These are phyloP conservation scores for Dilophus febrilis DNA, from an alignment of 2,888 invertebrate genomes.

Conservation along the genomic window DNA sequence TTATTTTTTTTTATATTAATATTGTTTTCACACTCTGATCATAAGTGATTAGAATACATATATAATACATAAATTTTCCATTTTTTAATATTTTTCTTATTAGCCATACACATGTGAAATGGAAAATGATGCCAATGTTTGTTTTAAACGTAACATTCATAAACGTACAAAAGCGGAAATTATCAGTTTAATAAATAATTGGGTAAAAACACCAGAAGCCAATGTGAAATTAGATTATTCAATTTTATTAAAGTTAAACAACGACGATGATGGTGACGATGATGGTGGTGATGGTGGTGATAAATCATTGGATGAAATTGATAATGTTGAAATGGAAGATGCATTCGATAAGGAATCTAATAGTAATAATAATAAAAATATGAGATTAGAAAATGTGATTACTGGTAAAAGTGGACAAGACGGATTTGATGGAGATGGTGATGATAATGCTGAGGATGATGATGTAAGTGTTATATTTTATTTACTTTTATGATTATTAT, in stretches of 20 bases:
- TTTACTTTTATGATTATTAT: too few relatives aligned
- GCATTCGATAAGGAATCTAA: too few relatives aligned
- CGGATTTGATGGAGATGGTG: too few relatives aligned
- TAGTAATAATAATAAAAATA: too few relatives aligned
- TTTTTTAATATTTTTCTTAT: too few relatives aligned
- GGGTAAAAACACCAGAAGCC: constrained; percentile 65
- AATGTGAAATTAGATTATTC: constrained; percentile 56
- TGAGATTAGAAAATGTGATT: too few relatives aligned
- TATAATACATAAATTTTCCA: too few relatives aligned
- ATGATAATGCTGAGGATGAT: too few relatives aligned
- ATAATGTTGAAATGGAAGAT: background rate
- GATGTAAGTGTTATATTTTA: too few relatives aligned
- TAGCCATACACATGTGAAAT: constrained; percentile 84
- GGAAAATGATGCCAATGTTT: constrained; percentile 60
- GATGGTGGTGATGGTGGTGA: constrained; percentile 4
- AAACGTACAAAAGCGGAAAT: constrained; percentile 63
- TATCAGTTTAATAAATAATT: constrained; percentile 47
- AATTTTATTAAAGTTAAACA: background rate
- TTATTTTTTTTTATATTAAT: too few relatives aligned
- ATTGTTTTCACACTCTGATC: constrained; percentile 3
- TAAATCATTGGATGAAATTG: background rate
- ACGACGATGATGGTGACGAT: constrained; percentile 4
- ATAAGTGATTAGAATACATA: too few relatives aligned
- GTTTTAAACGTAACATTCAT: constrained; percentile 73
- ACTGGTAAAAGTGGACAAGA: too few relatives aligned